These are phyloP conservation scores for Muscina levida DNA, from an alignment of 2,888 invertebrate genomes.

Conservation along the genomic window DNA sequence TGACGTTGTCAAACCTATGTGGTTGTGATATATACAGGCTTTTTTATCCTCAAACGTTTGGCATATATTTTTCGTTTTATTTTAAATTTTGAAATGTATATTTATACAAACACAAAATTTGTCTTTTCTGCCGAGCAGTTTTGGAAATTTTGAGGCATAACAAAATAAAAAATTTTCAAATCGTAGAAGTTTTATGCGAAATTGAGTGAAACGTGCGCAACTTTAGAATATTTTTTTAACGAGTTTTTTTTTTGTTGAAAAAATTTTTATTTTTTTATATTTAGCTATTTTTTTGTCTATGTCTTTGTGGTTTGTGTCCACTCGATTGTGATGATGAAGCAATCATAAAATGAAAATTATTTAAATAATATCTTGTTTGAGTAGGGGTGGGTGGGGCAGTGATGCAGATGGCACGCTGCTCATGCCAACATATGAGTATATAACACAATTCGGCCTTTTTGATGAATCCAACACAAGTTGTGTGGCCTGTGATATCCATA, in stretches of 20 bases:
- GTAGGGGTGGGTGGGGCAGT: too few species aligned
- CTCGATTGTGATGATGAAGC: not conserved
- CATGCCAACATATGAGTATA: too few species aligned
- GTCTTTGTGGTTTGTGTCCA: not conserved
- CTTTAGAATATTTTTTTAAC: constrained; percentile 22
- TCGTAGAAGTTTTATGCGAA: constrained; percentile 34
- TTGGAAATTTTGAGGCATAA: constrained; percentile 20
- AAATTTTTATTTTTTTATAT: too few species aligned
- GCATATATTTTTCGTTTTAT: too few species aligned
- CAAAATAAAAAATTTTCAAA: constrained; percentile 43
- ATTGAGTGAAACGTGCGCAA: constrained; percentile 64
- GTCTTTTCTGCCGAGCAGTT: not conserved
- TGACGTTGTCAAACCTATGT: constrained; percentile 45
- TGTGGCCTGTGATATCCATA: too few species aligned
- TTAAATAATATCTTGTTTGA: not conserved
- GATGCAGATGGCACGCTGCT: too few species aligned
- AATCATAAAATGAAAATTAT: constrained; percentile 6
- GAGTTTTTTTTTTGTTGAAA: not conserved
- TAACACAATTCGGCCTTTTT: too few species aligned
- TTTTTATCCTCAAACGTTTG: too few species aligned
- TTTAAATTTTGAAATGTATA: not conserved
- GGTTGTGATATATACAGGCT: not conserved
- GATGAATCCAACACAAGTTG: too few species aligned
- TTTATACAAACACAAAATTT: not conserved
- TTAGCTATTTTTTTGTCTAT: constrained; percentile 8